Evolutionary conservation across 2,888 invertebrate species (phyloP).

Genomic region (Nemoura dubitans): DNA sequence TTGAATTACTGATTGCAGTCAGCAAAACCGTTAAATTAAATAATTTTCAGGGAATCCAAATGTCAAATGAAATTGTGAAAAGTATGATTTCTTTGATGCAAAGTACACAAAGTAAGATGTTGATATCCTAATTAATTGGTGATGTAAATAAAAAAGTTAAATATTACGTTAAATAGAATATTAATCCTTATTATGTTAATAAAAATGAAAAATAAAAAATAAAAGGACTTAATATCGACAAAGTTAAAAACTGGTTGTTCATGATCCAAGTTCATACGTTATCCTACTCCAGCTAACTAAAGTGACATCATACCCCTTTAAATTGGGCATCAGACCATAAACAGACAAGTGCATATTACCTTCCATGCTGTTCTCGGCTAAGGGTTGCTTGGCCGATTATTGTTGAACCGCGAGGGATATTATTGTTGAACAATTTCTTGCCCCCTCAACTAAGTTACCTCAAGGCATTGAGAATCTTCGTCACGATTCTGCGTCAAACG

Average conservation of each 20-base stretch:
- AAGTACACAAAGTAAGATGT: background rate
- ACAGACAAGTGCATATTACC: too few species aligned
- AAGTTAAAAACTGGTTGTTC: background rate
- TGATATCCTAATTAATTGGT: conserved; percentile 34
- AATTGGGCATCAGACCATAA: too few species aligned
- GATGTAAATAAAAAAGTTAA: conserved; percentile 38
- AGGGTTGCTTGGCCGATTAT: too few species aligned
- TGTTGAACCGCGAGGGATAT: too few species aligned
- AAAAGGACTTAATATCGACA: conserved; percentile 17
- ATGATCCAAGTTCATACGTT: too few species aligned
- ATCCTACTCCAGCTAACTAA: too few species aligned
- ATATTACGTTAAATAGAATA: conserved; percentile 39
- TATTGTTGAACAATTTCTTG: too few species aligned
- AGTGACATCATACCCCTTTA: too few species aligned
- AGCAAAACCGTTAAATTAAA: background rate
- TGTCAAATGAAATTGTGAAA: conserved; percentile 19
- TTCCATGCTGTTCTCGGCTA: too few species aligned
- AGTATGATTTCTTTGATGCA: conserved; percentile 22
- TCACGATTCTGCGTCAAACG: too few species aligned
- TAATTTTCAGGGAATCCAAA: background rate
- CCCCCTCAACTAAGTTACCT: too few species aligned
- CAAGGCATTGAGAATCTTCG: too few species aligned
- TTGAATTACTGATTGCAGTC: background rate
- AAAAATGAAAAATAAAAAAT: conserved; percentile 41
- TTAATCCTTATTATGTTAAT: conserved; percentile 35